phyloP scores from a whole-genome alignment of 2,113 vertebrate species.

The Hyaena hyaena region DNA sequence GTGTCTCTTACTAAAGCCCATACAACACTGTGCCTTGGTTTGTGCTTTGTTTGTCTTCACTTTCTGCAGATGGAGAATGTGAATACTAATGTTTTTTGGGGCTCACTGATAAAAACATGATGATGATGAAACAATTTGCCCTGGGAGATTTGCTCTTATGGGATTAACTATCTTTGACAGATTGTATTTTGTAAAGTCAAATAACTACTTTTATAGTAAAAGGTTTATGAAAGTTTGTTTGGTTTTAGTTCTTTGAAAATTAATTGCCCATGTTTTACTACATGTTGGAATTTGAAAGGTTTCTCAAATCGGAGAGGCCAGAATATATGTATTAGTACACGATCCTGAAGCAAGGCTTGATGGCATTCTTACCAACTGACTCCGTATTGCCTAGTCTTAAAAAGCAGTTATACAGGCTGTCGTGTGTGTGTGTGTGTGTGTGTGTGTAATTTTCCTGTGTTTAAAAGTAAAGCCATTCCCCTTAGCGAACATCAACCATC shows the following conservation, averaged over 20 bases:
- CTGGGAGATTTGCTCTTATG: neutral
- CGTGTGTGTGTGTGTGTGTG: neutral
- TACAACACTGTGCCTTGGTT: neutral
- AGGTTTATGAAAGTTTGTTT: slow-evolving; percentile 23
- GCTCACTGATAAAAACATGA: neutral
- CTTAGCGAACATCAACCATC: neutral
- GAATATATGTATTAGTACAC: neutral
- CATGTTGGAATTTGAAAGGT: neutral
- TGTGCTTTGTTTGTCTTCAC: neutral
- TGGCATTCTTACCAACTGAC: neutral
- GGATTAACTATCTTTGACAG: neutral
- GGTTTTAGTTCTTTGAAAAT: slow-evolving; percentile 26
- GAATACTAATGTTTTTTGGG: neutral
- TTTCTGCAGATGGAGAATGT: neutral
- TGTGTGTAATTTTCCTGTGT: slow-evolving; percentile 19
- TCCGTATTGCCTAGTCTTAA: neutral
- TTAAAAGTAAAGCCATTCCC: neutral
- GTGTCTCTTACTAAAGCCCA: neutral
- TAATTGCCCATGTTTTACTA: neutral
- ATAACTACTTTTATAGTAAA: slow-evolving; percentile 31
- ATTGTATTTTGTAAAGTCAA: slow-evolving; percentile 42
- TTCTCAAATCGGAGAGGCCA: neutral
- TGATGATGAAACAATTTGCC: neutral
- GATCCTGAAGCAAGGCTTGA: neutral
- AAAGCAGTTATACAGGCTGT: neutral